Percentiles rank a stretch among this genome's conserved stretches.
phyloP scores from a whole-genome alignment of 2,113 vertebrate species.

The Cyphomyrus plagiostoma region DNA sequence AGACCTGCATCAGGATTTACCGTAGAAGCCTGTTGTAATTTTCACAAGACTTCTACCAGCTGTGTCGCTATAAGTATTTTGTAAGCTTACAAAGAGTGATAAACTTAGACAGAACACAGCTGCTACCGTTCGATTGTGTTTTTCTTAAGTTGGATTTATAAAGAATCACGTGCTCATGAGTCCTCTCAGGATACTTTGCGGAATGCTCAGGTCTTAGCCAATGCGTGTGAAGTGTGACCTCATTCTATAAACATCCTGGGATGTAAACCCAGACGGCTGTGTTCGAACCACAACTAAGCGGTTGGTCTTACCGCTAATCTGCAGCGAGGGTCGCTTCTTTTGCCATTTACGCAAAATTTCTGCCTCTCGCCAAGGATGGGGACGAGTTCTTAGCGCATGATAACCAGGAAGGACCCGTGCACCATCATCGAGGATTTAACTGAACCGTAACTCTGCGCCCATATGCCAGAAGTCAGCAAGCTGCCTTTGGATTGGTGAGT shows the following conservation, averaged over 20 bases:
- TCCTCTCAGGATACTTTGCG: neutral
- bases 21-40: neutral
- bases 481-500: neutral
- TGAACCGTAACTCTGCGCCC: neutral
- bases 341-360: neutral
- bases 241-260: neutral
- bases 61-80: neutral
- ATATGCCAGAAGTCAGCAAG: neutral
- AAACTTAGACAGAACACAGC: neutral
- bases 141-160: neutral
- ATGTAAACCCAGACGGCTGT: neutral
- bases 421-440: neutral
- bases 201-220: neutral
- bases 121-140: neutral
- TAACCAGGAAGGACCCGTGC: neutral
- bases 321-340: neutral
- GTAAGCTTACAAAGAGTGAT: neutral
- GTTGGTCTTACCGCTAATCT: neutral
- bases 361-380: neutral
- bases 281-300: neutral
- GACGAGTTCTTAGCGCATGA: neutral
- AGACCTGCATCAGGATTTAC: neutral
- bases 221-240: neutral
- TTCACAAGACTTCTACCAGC: neutral
- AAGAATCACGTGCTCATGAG: neutral